Conservation (phyloP, 2,888 invertebrate species). For the Laothoe populi region DNA sequence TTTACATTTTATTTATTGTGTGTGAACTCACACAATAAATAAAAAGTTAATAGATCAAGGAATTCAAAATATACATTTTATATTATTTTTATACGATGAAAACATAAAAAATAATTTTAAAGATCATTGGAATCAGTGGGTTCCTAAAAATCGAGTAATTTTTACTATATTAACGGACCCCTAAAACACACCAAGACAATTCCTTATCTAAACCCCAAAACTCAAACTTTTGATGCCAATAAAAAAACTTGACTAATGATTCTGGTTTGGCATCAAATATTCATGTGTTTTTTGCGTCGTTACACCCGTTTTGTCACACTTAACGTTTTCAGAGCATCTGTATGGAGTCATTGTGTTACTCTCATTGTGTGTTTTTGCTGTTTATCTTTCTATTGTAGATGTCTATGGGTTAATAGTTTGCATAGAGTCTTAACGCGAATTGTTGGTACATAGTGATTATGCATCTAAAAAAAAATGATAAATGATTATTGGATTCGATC, state of each 20-base stretch:
- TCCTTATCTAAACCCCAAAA: not conserved
- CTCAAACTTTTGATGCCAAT: slow-evolving; percentile 37
- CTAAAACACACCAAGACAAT: not conserved
- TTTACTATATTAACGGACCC: not conserved
- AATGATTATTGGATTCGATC: slow-evolving; percentile 16
- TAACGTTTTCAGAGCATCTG: slow-evolving; percentile 81
- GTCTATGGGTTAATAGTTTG: slow-evolving; percentile 22
- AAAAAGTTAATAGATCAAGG: too few relatives aligned
- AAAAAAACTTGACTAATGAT: slow-evolving; percentile 84
- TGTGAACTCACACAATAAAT: too few relatives aligned
- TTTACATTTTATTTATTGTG: not conserved
- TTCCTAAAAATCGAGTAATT: not conserved
- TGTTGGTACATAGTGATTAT: slow-evolving; percentile 23
- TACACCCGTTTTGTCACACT: slow-evolving; percentile 79
- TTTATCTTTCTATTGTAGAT: slow-evolving; percentile 24
- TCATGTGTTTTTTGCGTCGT: slow-evolving; percentile 68
- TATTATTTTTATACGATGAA: too few relatives aligned
- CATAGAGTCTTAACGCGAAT: slow-evolving; percentile 21
- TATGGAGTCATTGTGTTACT: slow-evolving; percentile 66
- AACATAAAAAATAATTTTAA: too few relatives aligned
- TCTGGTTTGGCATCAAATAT: slow-evolving; percentile 82
- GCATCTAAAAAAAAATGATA: not conserved
- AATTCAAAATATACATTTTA: too few relatives aligned
- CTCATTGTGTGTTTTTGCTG: slow-evolving; percentile 45
- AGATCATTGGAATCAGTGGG: too few relatives aligned